Evolutionary conservation across 2,888 invertebrate genomes (phyloP).

Genomic region (Lasioglossum zephyrum): DNA sequence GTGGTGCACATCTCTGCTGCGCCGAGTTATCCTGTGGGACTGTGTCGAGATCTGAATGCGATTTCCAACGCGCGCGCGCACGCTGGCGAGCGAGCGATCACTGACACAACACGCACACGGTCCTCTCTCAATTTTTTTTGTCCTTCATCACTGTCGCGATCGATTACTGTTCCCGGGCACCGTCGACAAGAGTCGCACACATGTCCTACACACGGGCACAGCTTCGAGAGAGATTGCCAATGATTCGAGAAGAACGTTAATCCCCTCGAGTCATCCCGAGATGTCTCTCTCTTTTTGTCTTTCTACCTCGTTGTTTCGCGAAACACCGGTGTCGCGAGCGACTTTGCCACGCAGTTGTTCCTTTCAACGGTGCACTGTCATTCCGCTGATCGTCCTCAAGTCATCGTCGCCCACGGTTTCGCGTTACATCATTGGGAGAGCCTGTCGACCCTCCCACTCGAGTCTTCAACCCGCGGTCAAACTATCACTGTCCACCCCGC

Average conservation of each 20-base stretch:
- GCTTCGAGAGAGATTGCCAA: constrained; percentile 14
- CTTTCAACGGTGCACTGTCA: constrained; percentile 51
- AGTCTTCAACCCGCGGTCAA: background rate
- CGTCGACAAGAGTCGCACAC: background rate
- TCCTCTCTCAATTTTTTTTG: background rate
- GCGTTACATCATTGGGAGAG: constrained; percentile 41
- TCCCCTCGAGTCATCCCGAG: background rate
- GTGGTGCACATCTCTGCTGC: constrained; percentile 80
- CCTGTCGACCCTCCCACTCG: constrained; percentile 20
- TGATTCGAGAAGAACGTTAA: constrained; percentile 1
- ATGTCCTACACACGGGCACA: background rate
- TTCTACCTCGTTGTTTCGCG: background rate
- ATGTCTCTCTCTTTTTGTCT: background rate
- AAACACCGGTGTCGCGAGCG: background rate
- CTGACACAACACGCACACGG: background rate
- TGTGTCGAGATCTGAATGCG: background rate
- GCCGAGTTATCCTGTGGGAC: background rate
- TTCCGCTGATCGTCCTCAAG: constrained; percentile 29
- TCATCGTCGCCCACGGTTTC: constrained; percentile 33
- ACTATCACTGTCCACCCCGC: constrained; percentile 1
- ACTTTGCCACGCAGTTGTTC: constrained; percentile 23
- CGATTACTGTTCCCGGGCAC: background rate
- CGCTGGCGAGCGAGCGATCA: background rate
- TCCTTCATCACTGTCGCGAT: background rate
- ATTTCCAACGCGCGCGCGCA: background rate